Base-by-base conservation (phyloP, 2,797 vertebrate species). In the Mus minutoides region DNA sequence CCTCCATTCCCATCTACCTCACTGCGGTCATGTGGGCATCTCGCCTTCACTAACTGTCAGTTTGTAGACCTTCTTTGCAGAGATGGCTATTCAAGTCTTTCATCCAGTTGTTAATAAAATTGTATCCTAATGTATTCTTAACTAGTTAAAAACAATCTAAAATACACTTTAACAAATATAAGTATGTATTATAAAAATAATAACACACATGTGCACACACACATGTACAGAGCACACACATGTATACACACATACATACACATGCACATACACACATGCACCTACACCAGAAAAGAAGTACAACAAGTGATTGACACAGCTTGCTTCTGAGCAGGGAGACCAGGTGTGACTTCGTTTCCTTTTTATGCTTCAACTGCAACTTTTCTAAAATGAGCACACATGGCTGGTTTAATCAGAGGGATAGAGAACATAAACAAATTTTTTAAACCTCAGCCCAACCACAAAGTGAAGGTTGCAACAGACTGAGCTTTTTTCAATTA, bases 371-470 rank as follows among this genome's bases (percentile, higher is more conserved):
- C 37, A 88, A 75, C 88, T 60, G 56, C 91, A 76, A 24, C 9
- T 40, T 60, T 43, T 79, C 60, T 69, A 67, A 52, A 58, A 82
- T 60, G 37, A 78, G 46, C 37, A 82, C 40, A 46, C 14, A 24
- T 26, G 37, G 46, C n/a, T 64, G 34, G 24, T 34, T 22, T 19
- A 31, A 49, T 14, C 16, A n/a, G n/a, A 34, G 62, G 58, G 19
- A 46, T 62, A 84, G 26, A 21, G 31, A 31, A 8, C 14, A 37
- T 31, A 56, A 67, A 64, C 24, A 34, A 85, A 78, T 26, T 58
- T 49, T 91, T 77, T 54, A 94, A 91, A 58, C 73, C 29, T 64
- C 69, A 73, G n/a, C 67, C 64, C 52, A 67, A 88, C n/a, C 83
- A 88, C 82, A 56, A 62, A 84, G n/a, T 75, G n/a, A 58, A 94